Percentiles rank a stretch among this genome's conserved stretches.
phyloP scores from a whole-genome alignment of 2,888 invertebrate genomes.

The Pachycephus smyrnensis region DNA sequence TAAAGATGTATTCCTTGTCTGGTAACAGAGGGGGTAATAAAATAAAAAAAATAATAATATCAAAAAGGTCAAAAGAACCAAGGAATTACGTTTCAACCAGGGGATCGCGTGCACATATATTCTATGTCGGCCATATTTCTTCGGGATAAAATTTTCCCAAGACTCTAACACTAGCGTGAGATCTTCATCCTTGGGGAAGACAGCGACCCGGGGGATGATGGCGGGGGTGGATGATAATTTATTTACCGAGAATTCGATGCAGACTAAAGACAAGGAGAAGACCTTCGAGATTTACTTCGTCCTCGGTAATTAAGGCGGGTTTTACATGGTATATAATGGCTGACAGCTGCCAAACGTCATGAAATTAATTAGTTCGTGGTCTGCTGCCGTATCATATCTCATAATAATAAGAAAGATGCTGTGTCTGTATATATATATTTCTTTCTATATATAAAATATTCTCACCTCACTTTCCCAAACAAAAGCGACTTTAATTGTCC shows the following conservation, averaged over 20 bases:
- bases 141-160: background rate
- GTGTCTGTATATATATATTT: background rate
- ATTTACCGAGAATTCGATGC: background rate
- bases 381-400: background rate
- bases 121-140: background rate
- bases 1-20: background rate
- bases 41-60: background rate
- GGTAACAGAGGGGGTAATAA: background rate
- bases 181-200: background rate
- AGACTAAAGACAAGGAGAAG: background rate
- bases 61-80: background rate
- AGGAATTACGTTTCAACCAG: background rate
- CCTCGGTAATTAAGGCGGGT: background rate
- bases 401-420: background rate
- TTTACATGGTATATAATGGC: background rate
- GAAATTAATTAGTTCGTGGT: background rate
- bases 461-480: background rate
- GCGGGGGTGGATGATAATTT: background rate
- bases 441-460: background rate
- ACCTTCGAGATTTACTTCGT: background rate
- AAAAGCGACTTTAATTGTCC: background rate
- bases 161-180: background rate
- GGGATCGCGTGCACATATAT: background rate
- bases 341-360: background rate
- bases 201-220: background rate